Evolutionary conservation across 2,888 invertebrate species (phyloP).

Genomic region (Orgyia antiqua): DNA sequence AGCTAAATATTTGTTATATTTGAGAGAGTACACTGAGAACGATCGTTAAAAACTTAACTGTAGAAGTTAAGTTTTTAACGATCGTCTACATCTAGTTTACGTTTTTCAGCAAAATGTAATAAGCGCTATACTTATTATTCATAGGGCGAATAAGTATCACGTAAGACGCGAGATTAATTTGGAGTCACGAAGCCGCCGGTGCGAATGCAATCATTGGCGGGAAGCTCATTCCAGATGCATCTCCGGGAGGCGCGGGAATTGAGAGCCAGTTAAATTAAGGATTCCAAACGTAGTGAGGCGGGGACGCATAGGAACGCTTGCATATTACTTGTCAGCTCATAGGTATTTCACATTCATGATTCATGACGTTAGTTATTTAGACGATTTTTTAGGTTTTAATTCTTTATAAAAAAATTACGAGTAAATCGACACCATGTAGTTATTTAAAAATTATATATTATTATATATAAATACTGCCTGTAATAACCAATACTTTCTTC

Average conservation of each 20-base stretch:
- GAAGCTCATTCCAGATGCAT: constrained; percentile 69
- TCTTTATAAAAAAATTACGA: not conserved
- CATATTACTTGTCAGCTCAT: constrained; percentile 20
- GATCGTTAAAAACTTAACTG: not conserved
- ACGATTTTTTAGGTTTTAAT: not conserved
- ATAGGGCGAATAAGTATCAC: too few relatives aligned
- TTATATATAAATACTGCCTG: too few relatives aligned
- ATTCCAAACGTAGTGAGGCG: constrained; percentile 52
- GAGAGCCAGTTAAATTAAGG: constrained; percentile 61
- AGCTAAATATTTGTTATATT: too few relatives aligned
- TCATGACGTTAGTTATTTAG: not conserved
- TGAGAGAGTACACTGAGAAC: not conserved
- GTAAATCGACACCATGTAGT: not conserved
- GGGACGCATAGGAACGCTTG: constrained; percentile 31
- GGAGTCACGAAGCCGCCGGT: constrained; percentile 51
- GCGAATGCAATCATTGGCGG: constrained; percentile 70
- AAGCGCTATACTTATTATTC: too few relatives aligned
- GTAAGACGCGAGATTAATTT: constrained; percentile 56
- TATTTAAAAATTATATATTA: too few relatives aligned
- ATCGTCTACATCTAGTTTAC: constrained; percentile 12
- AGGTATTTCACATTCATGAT: constrained; percentile 3
- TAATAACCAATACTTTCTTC: too few relatives aligned
- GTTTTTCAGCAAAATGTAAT: too few relatives aligned
- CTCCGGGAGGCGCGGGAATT: constrained; percentile 48
- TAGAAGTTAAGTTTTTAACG: too few relatives aligned